Conservation (phyloP, 53 echinoderm and acorn worm species). For the Patiria pectinifera region DNA sequence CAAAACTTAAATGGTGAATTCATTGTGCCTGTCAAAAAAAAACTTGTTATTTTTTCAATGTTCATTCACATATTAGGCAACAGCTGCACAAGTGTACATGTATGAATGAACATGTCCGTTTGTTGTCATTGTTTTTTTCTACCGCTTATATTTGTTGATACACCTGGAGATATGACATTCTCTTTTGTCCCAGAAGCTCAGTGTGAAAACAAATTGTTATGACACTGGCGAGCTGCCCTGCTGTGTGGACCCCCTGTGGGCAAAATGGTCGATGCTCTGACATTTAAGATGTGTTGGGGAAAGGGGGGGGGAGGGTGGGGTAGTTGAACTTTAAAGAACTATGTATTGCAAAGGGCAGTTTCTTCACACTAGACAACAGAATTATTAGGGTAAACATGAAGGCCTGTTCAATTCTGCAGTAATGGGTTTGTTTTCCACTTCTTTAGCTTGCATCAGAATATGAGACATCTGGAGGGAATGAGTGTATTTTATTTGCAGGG, state of each 20-base stretch:
- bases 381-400: too few relatives aligned
- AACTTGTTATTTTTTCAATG: not conserved
- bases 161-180: slow-evolving; percentile 51
- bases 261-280: not conserved
- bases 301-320: not conserved
- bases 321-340: not conserved
- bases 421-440: too few relatives aligned
- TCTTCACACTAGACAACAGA: too few relatives aligned
- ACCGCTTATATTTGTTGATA: slow-evolving; percentile 42
- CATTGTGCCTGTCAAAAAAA: not conserved
- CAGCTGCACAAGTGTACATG: not conserved
- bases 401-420: too few relatives aligned
- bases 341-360: not conserved
- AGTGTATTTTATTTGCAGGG: too few relatives aligned
- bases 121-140: slow-evolving; percentile 23
- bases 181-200: slow-evolving; percentile 47
- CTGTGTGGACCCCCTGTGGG: slow-evolving; percentile 14
- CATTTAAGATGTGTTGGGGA: not conserved
- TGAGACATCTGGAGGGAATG: too few relatives aligned
- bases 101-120: not conserved
- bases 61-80: not conserved
- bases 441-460: too few relatives aligned
- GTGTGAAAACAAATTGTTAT: slow-evolving; percentile 59
- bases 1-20: too few relatives aligned
- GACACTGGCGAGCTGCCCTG: slow-evolving; percentile 29